Base-by-base conservation (phyloP, 2,797 vertebrate species). In the Acanthornis magna region DNA sequence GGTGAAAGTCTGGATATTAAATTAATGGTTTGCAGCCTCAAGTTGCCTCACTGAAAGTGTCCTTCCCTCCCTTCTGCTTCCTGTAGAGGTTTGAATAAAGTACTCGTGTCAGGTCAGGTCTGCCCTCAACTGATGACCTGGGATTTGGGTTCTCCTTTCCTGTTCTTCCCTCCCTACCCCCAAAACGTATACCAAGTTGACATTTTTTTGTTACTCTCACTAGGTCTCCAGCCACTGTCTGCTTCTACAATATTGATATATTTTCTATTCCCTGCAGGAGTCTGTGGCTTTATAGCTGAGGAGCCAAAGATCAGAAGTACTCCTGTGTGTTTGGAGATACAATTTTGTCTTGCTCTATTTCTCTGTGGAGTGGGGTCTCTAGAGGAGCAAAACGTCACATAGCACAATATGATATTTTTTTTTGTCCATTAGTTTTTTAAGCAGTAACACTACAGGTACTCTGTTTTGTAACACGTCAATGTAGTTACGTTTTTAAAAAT, bases 401-500 rank as follows among this genome's bases (percentile, higher is more conserved):
- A 74, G 57, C 55, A 74, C 48, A 47, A 32, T 18, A 47, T 25
- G 60, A 50, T 3, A 40, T 42, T 57, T 83, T 76, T 75, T 66
- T 72, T 54, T 34, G 20, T 34, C 42, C 42, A 34, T 88, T 84
- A 62, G 30, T 74, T 78, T 72, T 93, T 60, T 36, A 79, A 79
- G 57, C n/a, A 79, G 45, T 54, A 89, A 32, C 55, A 32, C 71
- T 72, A 38, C 85, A 87, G 80, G 76, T 92, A 47, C 27, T 48
- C 76, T 88, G 60, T 60, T 91, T 81, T 95, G 48, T 82, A 63
- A 62, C 22, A 57, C 0, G 0, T 55, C 48, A 15, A 1, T 47
- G 50, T 71, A 77, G 83, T 85, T 89, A 38, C 57, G 22, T 81
- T 60, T 91, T 95, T 89, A 50, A 82, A 94, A 96, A 94, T 27